A percentile compares a stretch with the other conserved stretches of the same genome.
Conservation (phyloP, 2,888 invertebrate species). For the Tribolium freemani region DNA sequence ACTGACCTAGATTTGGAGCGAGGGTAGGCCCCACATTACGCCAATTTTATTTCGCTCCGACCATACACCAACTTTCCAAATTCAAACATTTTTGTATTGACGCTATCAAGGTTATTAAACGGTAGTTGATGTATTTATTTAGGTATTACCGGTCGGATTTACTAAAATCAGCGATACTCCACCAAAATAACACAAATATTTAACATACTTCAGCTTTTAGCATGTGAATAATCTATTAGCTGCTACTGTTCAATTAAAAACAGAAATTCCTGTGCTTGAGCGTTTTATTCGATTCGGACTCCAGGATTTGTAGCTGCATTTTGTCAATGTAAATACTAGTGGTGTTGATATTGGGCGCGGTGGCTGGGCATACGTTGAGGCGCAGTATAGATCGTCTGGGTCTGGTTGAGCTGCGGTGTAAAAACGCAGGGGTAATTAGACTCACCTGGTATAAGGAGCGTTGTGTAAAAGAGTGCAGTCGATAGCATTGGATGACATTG, state of each 20-base stretch:
- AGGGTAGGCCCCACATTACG: conserved; percentile 37
- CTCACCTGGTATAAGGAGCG: conserved; percentile 23
- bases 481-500: conserved; percentile 64
- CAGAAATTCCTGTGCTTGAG: background rate
- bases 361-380: conserved; percentile 11
- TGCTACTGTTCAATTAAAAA: background rate
- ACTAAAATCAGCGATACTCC: background rate
- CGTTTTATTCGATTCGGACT: background rate
- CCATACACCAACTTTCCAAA: background rate
- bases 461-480: conserved; percentile 45
- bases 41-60: conserved; percentile 22
- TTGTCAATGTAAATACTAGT: too few species aligned
- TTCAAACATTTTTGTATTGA: background rate
- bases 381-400: conserved; percentile 26
- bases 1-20: conserved; percentile 41
- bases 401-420: conserved; percentile 4
- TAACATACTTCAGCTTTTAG: conserved; percentile 7
- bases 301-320: too few species aligned
- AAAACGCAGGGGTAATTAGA: conserved; percentile 11
- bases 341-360: background rate
- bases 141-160: background rate
- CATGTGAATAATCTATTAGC: conserved; percentile 7
- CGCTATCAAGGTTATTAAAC: conserved; percentile 8
- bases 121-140: conserved; percentile 17
- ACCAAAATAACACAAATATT: conserved; percentile 3